Base-by-base conservation (phyloP, 2,797 vertebrate genomes). In the Danio kyathit region DNA sequence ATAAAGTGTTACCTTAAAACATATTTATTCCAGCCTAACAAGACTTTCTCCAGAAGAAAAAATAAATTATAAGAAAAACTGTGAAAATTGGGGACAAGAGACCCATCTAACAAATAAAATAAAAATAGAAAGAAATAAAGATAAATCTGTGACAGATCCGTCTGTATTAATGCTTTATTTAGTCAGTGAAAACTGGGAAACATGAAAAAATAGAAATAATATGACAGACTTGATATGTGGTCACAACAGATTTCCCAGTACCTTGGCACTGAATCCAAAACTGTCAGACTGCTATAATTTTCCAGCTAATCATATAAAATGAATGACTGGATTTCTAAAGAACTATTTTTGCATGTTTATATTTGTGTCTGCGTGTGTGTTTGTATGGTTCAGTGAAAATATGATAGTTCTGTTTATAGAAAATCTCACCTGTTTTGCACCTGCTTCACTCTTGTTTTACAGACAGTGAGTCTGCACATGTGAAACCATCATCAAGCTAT, bases 321-420 rank as follows among this genome's bases (percentile, higher is more conserved):
- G 17, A 43, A 12, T 14, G 38, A 65, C 74, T 21, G 10, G 14
- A 40, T 38, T 74, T 10, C 44, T 60, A 4, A 29, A 72, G n/a
- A 46, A 67, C 52, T 21, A 14, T 81, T 60, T 66, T 52, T 52
- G 56, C 16, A 3, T 57, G 59, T 46, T 48, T 81, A 40, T 46
- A 38, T 73, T 40, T 46, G 54, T 66, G 40, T 40, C 7, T 40
- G 7, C 60, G 38, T 74, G 5, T 59, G 57, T 65, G 59, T 61
- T 21, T 56, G 17, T 40, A 40, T 64, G 59, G 19, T 70, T 75
- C 48, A 51, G 21, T 59, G 17, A 12, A 71, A 63, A 79, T 41
- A 7, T 10, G 46, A 17, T 38, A 17, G 29, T 6, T 63, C 5
- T 43, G 13, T 41, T 76, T 76, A 63, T 44, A 56, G 13, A 43